A percentile compares a stretch with the other conserved stretches of the same genome.
These are phyloP conservation scores for Morone chrysops DNA, from an alignment of 2,113 vertebrate genomes.

Conservation along the genomic window DNA sequence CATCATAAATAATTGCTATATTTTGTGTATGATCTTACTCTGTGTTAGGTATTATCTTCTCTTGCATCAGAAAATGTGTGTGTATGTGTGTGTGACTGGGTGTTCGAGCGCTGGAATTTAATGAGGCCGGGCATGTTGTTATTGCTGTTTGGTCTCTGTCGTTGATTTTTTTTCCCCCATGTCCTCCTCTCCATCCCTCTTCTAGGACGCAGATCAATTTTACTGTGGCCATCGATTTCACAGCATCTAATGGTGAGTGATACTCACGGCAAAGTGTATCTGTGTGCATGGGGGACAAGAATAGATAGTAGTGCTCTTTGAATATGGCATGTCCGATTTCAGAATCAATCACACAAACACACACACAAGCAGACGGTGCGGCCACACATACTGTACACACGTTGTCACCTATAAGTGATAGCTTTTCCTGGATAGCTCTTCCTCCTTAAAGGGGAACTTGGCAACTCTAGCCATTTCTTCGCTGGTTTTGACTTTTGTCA, in stretches of 20 bases:
- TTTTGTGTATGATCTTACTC: not conserved
- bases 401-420: slow-evolving; percentile 12
- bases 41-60: not conserved
- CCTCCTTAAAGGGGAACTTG: not conserved
- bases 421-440: slow-evolving; percentile 15
- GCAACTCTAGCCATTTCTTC: too few species aligned
- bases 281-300: slow-evolving; percentile 5
- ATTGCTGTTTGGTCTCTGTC: slow-evolving; percentile 21
- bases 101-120: slow-evolving; percentile 23
- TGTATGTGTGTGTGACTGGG: slow-evolving; percentile 4
- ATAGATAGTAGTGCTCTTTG: slow-evolving; percentile 52
- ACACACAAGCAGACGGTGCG: not conserved
- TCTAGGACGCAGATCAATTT: slow-evolving; percentile 96
- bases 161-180: slow-evolving; percentile 40
- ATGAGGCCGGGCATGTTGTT: slow-evolving; percentile 33
- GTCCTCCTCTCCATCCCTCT: slow-evolving; percentile 49
- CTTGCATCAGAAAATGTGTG: slow-evolving; percentile 8
- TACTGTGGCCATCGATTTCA: slow-evolving; percentile 98
- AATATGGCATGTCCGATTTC: slow-evolving; percentile 38
- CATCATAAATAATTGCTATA: not conserved
- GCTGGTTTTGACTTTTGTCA: too few species aligned
- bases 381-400: slow-evolving; percentile 21
- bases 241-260: slow-evolving; percentile 94
- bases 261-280: slow-evolving; percentile 33
- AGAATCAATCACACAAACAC: slow-evolving; percentile 44